Conservation (phyloP, 1,140 invertebrate genomes). For the Drosophila melanogaster region Release_6_plus_ISO1_MT NC_004354.4:13626501-13627000, state of each 20-base stretch:
- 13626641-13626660: background rate
- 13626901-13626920: conserved; percentile 16
- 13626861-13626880: conserved; percentile 16
- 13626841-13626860: background rate
- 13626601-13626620: conserved; percentile 20
- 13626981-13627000: conserved; percentile 30
- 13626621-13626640: conserved; percentile 1
- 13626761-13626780: too few relatives aligned
- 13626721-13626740: background rate
- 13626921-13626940: conserved; percentile 4
- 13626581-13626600: conserved; percentile 2
- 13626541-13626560: conserved; percentile 12
- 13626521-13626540: conserved; percentile 45
- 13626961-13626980: conserved; percentile 1
- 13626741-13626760: too few relatives aligned
- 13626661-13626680: background rate
- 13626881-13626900: conserved; percentile 1
- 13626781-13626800: too few relatives aligned
- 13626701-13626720: too few relatives aligned
- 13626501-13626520: conserved; percentile 36
- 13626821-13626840: background rate
- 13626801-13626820: too few relatives aligned
- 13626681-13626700: background rate
- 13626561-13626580: conserved; percentile 19
- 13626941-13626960: conserved; percentile 1